A percentile compares a stretch with the other conserved stretches of the same genome.
phyloP scores from a whole-genome alignment of 1,140 invertebrate species.

The Pteromalus puparum region DNA sequence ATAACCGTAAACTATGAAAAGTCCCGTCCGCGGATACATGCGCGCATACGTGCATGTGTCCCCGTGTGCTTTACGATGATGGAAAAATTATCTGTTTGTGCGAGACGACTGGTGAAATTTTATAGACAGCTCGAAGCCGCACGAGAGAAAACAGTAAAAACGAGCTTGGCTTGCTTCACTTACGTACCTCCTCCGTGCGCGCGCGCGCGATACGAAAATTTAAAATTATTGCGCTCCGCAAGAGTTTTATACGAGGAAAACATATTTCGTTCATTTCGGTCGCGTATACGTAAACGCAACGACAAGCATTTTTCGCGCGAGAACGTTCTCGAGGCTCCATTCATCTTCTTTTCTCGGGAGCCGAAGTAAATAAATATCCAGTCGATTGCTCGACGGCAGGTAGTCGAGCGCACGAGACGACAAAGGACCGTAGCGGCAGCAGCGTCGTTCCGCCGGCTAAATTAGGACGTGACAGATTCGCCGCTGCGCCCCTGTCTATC shows the following conservation, averaged over 20 bases:
- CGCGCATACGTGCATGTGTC: neutral
- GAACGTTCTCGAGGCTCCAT: neutral
- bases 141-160: neutral
- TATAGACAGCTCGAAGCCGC: slow-evolving; percentile 26
- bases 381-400: neutral
- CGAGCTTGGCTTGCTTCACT: neutral
- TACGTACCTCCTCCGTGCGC: neutral
- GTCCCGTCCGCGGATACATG: neutral
- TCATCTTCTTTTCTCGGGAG: neutral
- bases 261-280: neutral
- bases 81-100: slow-evolving; percentile 40
- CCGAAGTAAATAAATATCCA: slow-evolving; percentile 31
- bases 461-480: slow-evolving; percentile 46
- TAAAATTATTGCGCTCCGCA: neutral
- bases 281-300: neutral
- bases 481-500: slow-evolving; percentile 18
- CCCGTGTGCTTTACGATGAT: slow-evolving; percentile 34
- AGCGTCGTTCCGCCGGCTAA: slow-evolving; percentile 23
- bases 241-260: neutral
- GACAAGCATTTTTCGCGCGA: slow-evolving; percentile 2
- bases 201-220: neutral
- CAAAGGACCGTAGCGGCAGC: slow-evolving; percentile 25
- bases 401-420: slow-evolving; percentile 10
- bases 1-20: slow-evolving; percentile 43
- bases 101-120: slow-evolving; percentile 35